Evolutionary conservation across 2,797 vertebrate genomes (phyloP), one percentile per base, ranked within the genome.

Genomic region (Sebastes vulpes): DNA sequence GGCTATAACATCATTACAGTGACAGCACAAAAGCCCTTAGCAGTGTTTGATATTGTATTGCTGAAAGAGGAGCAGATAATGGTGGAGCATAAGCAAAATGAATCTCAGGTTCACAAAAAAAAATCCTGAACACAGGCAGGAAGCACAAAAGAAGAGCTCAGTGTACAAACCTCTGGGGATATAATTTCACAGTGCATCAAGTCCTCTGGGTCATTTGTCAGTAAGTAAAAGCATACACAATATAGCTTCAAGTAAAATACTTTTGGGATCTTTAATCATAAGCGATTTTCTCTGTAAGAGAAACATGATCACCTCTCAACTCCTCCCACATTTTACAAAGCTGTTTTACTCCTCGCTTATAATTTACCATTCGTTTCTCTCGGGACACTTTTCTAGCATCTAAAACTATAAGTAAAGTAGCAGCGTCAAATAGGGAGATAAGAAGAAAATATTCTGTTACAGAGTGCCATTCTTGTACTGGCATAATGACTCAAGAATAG

Each of bases 31-130:
- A 87, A 87, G 90, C 81, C 84, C 79, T 90, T 82, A 81, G 85
- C 86, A 76, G 81, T 77, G 78, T 91, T 89, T 89, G 89, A 89
- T 91, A 88, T 87, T 82, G 72, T 87, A 72, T 87, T 68, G 79
- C 86, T 89, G 87, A 89, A 89, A 91, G 81, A 88, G 59, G 78
- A 88, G 88, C 32, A 88, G 83, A 88, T 92, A 89, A 90, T 88
- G 73, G 79, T 38, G 53, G 81, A 59, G 69, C 71, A 80, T 67
- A 81, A 76, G 77, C 76, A 78, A 72, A 89, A 88, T 83, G 20
- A 74, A 87, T 85, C 57, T 77, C 50, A 57, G 70, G 80, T 83
- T 86, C 9, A 53, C 25, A 16, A 69, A 65, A 54, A 73, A 35
- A 57, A 74, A 81, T 23, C 12, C 64, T 58, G 73, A 85, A 84